These are phyloP conservation scores for Gerris buenoi DNA, from an alignment of 1,140 invertebrate species.

Conservation along the genomic window DNA sequence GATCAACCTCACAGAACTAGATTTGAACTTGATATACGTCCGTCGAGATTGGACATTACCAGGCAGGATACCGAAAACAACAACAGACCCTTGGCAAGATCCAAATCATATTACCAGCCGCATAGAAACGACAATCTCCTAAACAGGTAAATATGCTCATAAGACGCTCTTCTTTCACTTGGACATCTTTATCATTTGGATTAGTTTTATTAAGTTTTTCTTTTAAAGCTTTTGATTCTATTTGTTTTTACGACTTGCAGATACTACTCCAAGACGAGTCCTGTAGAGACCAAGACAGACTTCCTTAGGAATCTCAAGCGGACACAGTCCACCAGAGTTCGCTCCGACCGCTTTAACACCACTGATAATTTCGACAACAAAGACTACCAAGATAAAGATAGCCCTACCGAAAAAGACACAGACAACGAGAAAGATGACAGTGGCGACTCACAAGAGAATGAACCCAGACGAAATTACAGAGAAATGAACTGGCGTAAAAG, in stretches of 20 bases:
- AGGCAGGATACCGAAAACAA: neutral
- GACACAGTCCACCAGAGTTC: constrained; percentile 29
- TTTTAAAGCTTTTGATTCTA: neutral
- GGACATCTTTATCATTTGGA: neutral
- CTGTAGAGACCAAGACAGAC: neutral
- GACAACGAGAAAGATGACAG: neutral
- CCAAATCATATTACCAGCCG: neutral
- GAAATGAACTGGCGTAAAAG: neutral
- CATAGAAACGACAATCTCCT: neutral
- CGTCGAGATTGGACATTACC: neutral
- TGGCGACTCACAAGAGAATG: neutral
- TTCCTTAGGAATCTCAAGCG: constrained; percentile 23
- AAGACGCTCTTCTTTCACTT: neutral
- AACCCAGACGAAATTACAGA: neutral
- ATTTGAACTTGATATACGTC: neutral
- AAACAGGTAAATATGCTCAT: neutral
- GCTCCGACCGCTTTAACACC: constrained; percentile 30
- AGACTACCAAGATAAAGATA: constrained; percentile 12
- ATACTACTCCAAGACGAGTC: neutral
- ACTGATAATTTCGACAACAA: constrained; percentile 23
- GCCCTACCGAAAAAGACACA: neutral
- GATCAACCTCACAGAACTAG: neutral
- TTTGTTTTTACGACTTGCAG: neutral
- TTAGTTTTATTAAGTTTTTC: neutral
- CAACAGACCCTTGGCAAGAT: neutral